These are phyloP conservation scores for Tragelaphus strepsiceros DNA, from an alignment of 2,113 vertebrate genomes.

Conservation along the genomic window DNA sequence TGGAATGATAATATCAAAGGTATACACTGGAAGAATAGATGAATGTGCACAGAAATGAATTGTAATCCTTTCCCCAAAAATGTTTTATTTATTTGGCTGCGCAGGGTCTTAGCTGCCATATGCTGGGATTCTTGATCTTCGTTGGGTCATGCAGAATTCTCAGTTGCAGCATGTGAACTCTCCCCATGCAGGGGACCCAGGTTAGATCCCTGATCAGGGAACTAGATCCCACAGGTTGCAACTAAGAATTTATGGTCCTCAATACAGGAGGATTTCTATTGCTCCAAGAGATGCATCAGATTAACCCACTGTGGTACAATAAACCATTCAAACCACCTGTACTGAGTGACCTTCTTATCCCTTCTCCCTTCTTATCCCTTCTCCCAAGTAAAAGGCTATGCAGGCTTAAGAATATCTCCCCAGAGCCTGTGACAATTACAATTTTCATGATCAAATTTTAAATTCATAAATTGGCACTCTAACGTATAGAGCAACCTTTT, in stretches of 20 bases:
- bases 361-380: not conserved
- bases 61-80: not conserved
- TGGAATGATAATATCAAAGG: not conserved
- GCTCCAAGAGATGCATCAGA: not conserved
- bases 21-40: not conserved
- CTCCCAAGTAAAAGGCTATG: not conserved
- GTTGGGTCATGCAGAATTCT: not conserved
- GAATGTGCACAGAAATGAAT: not conserved
- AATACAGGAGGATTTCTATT: not conserved
- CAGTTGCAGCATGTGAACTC: not conserved
- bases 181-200: not conserved
- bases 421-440: not conserved
- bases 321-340: not conserved
- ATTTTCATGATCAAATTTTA: not conserved
- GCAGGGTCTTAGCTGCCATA: not conserved
- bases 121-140: not conserved
- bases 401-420: not conserved
- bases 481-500: not conserved
- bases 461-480: not conserved
- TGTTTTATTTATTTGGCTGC: not conserved
- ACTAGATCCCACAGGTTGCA: not conserved
- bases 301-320: not conserved
- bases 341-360: not conserved
- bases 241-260: not conserved
- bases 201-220: not conserved